Percentiles rank a stretch among this genome's conserved stretches.
Conservation (phyloP, 1,140 invertebrate species). For the Camponotus vicinus region DNA sequence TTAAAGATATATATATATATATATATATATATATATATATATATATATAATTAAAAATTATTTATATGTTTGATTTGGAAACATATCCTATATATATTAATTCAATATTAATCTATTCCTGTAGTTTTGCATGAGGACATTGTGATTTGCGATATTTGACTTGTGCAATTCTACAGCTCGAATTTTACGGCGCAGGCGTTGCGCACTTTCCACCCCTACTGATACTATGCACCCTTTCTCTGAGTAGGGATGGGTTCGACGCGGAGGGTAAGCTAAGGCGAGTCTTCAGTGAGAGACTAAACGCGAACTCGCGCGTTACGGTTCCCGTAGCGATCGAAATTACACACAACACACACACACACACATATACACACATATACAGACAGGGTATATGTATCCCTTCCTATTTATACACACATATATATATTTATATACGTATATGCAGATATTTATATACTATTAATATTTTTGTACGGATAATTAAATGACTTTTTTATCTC, state of each 20-base stretch:
- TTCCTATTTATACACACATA: conserved; percentile 33
- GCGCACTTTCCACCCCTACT: conserved; percentile 44
- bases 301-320: conserved; percentile 67
- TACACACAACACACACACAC: not conserved
- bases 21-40: too few relatives aligned
- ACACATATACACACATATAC: too few relatives aligned
- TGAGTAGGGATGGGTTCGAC: conserved; percentile 6
- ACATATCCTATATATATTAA: not conserved
- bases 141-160: conserved; percentile 6
- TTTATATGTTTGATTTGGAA: not conserved
- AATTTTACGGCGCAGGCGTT: conserved; percentile 71
- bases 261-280: conserved; percentile 71
- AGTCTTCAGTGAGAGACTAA: conserved; percentile 76
- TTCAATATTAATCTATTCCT: not conserved
- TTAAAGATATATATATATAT: too few relatives aligned
- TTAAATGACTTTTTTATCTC: conserved; percentile 65
- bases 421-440: conserved; percentile 8
- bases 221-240: not conserved
- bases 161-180: not conserved
- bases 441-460: conserved; percentile 31
- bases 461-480: conserved; percentile 79
- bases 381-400: conserved; percentile 24
- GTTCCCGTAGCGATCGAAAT: conserved; percentile 22
- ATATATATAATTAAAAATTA: too few relatives aligned
- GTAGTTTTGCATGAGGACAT: not conserved